Base-by-base conservation (phyloP, 2,797 vertebrate genomes). In the Enteromius anoplus region DNA sequence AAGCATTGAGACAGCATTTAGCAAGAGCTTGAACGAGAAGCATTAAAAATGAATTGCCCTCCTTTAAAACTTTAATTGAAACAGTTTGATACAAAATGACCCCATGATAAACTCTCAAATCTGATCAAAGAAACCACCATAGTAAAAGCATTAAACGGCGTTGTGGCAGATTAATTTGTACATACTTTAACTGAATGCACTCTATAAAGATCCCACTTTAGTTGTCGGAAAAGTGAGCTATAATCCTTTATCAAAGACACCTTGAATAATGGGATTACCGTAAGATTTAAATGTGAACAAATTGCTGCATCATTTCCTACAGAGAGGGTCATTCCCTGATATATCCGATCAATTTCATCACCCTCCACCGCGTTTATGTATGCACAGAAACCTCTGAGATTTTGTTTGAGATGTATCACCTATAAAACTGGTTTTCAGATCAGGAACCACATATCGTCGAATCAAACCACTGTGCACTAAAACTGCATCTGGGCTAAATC, bases 401-500 rank as follows among this genome's bases (percentile, higher is more conserved):
- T 75, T 73, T 40, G 47, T 53, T 17, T 26, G 62, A 75, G 83
- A 79, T 66, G 76, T 65, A 80, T 84, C 68, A 79, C 69, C 84
- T 87, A 51, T 15, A 45, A 32, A 80, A 70, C 64, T 78, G 45
- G 75, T 71, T 55, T 70, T 34, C 40, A 10, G 65, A 73, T 45
- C 64, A 53, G 69, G 60, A 47, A 34, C 75, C 45, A 73, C 84
- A 62, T 75, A 75, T 85, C 68, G 85, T 64, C 32, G 34, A 73
- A 82, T 80, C 83, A 89, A 85, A 80, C 80, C 69, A 14, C 53
- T 32, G 58, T 83, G 72, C 80, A 69, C 84, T 85, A 88, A 89
- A 87, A 80, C 81, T 82, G 82, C 88, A 89, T 86, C 86, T 87
- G 78, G 73, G 89, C 85, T 86, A 86, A 89, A 88, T 88, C 86